These are phyloP conservation scores for Cladorhizidae sp. DNA, from an alignment of 37 sponge, comb jelly and placozoan genomes.

Conservation along the genomic window DNA sequence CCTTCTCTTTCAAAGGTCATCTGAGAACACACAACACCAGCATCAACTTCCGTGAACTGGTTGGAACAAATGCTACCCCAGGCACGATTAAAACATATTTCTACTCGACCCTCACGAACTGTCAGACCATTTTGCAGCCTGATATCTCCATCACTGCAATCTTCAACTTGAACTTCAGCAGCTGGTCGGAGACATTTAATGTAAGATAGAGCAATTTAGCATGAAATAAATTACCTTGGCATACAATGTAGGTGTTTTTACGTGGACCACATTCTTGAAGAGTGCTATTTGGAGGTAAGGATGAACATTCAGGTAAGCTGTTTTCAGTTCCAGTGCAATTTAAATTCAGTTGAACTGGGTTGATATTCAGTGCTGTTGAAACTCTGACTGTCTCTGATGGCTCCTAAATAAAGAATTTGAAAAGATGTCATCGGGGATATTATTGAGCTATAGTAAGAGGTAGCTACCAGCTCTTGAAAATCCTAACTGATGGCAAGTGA, in stretches of 20 bases:
- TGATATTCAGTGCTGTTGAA: neutral
- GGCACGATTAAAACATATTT: conserved; percentile 27
- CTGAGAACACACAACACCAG: conserved; percentile 13
- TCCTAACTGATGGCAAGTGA: conserved; percentile 28
- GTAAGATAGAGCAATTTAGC: neutral
- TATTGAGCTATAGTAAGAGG: no score
- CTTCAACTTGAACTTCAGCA: neutral
- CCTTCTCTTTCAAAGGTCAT: conserved; percentile 12
- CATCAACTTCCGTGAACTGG: conserved; percentile 2
- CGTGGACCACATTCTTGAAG: neutral
- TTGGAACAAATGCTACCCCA: conserved; percentile 19
- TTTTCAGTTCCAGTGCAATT: conserved; percentile 13
- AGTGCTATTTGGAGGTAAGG: neutral
- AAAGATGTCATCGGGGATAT: no score
- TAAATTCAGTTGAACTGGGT: neutral
- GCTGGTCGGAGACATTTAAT: no score
- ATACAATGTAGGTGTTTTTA: conserved; percentile 22
- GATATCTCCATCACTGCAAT: conserved; percentile 9
- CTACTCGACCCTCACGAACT: conserved; percentile 22
- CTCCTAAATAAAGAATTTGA: neutral
- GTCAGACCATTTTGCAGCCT: conserved; percentile 7
- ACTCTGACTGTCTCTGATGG: conserved; percentile 1
- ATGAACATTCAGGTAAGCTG: conserved; percentile 5
- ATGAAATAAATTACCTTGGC: conserved; percentile 24
- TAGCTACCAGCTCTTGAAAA: conserved; percentile 29